A percentile compares a stretch with the other conserved stretches of the same genome.
Evolutionary conservation across 2,113 vertebrate species (phyloP).

Genomic region (Eolophus roseicapilla): DNA sequence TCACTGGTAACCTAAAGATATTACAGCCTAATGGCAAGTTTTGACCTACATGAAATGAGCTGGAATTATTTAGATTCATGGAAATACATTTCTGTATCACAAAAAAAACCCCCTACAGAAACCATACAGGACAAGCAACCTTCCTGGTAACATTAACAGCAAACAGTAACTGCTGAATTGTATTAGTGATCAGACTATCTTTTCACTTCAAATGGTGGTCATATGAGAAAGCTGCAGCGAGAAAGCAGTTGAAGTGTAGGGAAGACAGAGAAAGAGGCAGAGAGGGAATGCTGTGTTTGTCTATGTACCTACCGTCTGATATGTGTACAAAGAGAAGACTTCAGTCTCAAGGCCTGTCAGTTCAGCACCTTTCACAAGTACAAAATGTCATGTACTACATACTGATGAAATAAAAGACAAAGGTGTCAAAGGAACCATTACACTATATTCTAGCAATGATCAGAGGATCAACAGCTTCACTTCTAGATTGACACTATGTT

Average conservation of each 20-base stretch:
- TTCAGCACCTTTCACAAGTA: conserved; percentile 68
- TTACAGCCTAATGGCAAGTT: not conserved
- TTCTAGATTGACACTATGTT: conserved; percentile 53
- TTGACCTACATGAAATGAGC: conserved; percentile 14
- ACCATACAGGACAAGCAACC: not conserved
- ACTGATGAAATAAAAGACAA: conserved; percentile 69
- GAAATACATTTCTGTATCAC: not conserved
- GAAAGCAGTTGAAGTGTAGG: not conserved
- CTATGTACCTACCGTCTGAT: conserved; percentile 25
- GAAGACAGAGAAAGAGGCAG: conserved; percentile 10
- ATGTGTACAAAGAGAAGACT: conserved; percentile 64
- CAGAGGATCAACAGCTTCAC: conserved; percentile 56
- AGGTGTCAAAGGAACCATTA: conserved; percentile 70
- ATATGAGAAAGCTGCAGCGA: not conserved
- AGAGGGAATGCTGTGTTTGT: conserved; percentile 41
- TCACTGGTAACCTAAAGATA: conserved; percentile 26
- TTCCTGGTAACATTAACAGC: not conserved
- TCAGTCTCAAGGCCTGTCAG: conserved; percentile 66
- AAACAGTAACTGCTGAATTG: not conserved
- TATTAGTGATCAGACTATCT: not conserved
- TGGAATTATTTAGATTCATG: conserved; percentile 18
- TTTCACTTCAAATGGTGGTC: conserved; percentile 27
- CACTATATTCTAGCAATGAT: conserved; percentile 57
- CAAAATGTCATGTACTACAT: conserved; percentile 66
- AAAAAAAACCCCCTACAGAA: not conserved